These are phyloP conservation scores for Poeciliopsis presidionis DNA, from an alignment of 2,797 vertebrate species.

Conservation along the genomic window DNA sequence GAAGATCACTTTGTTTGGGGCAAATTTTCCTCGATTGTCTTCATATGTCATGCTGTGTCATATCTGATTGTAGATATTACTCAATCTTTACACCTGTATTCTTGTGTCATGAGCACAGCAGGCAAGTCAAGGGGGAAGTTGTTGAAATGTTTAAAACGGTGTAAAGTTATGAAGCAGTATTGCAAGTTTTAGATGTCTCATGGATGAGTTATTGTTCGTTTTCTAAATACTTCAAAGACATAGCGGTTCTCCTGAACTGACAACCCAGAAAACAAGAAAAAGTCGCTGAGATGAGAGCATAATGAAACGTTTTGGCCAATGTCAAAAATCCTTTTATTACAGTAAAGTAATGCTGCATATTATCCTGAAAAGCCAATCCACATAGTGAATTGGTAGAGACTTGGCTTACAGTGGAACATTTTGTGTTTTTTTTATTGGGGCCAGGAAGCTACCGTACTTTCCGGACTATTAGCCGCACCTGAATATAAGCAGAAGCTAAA, in stretches of 20 bases:
- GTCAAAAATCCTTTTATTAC: neutral
- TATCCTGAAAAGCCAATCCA: neutral
- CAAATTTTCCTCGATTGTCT: neutral
- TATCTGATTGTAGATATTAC: neutral
- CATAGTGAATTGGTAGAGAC: neutral
- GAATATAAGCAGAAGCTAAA: too few relatives aligned
- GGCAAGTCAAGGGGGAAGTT: neutral
- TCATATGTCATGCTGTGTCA: neutral
- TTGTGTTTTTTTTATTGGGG: too few relatives aligned
- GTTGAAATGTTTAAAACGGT: neutral
- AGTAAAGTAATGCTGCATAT: neutral
- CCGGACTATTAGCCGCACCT: too few relatives aligned
- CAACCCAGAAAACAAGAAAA: neutral
- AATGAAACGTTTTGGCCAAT: neutral
- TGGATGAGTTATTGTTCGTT: neutral
- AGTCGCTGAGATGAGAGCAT: neutral
- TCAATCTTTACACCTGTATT: neutral
- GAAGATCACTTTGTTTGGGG: neutral
- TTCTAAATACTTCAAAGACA: neutral
- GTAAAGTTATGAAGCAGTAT: neutral
- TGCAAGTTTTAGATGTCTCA: neutral
- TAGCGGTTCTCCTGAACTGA: neutral
- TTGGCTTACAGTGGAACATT: neutral
- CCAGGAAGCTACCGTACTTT: too few relatives aligned
- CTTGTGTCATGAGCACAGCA: neutral